Conservation (phyloP, 2,888 invertebrate species). For the Drosophila neonasuta region DNA sequence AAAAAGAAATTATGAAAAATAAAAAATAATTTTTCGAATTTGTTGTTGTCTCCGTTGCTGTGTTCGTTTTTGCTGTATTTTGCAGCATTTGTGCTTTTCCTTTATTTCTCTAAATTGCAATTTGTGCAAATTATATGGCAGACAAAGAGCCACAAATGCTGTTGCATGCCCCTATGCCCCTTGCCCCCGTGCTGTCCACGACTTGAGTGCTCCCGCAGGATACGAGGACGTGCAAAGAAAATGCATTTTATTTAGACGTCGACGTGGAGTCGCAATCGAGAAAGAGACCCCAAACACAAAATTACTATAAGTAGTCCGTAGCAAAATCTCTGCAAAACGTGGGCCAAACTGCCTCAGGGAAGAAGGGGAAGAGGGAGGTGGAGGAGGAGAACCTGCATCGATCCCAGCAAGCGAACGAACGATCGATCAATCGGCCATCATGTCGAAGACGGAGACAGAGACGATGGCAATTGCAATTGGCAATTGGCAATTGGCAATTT, state of each 20-base stretch:
- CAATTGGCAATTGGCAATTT: conserved; percentile 52
- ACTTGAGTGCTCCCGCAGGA: conserved; percentile 25
- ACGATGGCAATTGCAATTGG: conserved; percentile 39
- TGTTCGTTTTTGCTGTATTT: conserved; percentile 41
- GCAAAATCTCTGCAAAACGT: conserved; percentile 76
- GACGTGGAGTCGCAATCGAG: conserved; percentile 25
- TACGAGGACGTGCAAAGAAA: conserved; percentile 62
- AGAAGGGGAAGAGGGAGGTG: background rate
- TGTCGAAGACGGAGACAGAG: conserved; percentile 13
- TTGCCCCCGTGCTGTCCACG: background rate
- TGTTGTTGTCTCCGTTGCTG: conserved; percentile 21
- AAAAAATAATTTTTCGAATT: conserved; percentile 42
- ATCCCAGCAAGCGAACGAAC: conserved; percentile 37
- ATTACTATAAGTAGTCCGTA: conserved; percentile 62
- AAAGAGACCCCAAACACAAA: conserved; percentile 33
- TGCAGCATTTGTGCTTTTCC: conserved; percentile 58
- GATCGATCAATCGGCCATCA: conserved; percentile 59
- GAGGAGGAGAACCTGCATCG: conserved; percentile 1
- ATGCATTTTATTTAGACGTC: conserved; percentile 69
- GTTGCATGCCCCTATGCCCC: conserved; percentile 10
- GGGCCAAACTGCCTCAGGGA: conserved; percentile 59
- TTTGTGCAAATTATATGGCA: conserved; percentile 76
- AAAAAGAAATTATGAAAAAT: conserved; percentile 22
- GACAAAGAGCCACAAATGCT: conserved; percentile 66
- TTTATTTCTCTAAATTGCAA: conserved; percentile 77